Base-by-base conservation (phyloP, 1,140 invertebrate species). In the Drosophila takahashii region DNA sequence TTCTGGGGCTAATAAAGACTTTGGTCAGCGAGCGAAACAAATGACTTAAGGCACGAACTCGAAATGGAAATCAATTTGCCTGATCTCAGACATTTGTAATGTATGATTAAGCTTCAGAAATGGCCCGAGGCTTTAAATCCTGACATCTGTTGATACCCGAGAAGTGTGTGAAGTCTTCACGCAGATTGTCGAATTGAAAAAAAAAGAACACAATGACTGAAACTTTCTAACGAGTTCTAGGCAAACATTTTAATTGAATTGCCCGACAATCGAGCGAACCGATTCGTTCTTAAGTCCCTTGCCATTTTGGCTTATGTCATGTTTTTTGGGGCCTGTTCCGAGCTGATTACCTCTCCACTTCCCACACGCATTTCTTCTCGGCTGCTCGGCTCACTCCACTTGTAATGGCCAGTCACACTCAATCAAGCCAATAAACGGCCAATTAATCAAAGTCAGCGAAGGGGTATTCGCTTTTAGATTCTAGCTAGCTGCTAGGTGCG, bases 261-360 rank as follows among this genome's bases (percentile, higher is more conserved):
- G 60, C 39, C 15, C 37, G 32, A 50, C 74, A 44, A 11, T 10
- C 45, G 16, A 32, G n/a, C 22, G 22, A 22, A 22, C 22, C 42
- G 42, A 45, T 61, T 48, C 77, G 67, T 62, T 72, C 66, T 57
- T 77, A 81, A 81, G 79, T 72, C 79, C 56, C 75, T 78, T 53
- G 56, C 45, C 62, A 70, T 86, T 80, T 78, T 53, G 79, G 81
- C 81, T 87, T 85, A 87, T 85, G 81, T 86, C 81, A 77, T 87
- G 83, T 87, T 81, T 52, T 58, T 58, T 42, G 42, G 42, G 15
- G 60, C 11, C 62, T 36, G 60, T 65, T 67, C 44, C 64, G 67
- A 70, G 64, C 67, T 70, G 67, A 69, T 83, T 56, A 76, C 58
- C 71, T 64, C 42, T 58, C 64, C 54, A 48, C 78, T 71, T 54